A percentile compares a stretch with the other conserved stretches of the same genome.
phyloP scores from a whole-genome alignment of 2,113 vertebrate species.

The Alces alces region DNA sequence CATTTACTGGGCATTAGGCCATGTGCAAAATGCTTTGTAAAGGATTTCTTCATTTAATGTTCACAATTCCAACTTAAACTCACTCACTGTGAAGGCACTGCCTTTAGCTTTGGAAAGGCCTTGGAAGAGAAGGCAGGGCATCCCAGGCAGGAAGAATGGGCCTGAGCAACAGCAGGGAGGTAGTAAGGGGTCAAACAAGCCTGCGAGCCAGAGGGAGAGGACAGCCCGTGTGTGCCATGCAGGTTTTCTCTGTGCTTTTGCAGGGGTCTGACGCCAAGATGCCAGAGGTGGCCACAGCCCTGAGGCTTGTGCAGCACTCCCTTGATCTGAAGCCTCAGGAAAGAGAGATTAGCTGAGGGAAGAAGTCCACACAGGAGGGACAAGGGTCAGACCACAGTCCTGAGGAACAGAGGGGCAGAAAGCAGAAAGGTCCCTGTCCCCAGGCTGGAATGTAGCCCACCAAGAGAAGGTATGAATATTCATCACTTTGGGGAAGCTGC shows the following conservation, averaged over 20 bases:
- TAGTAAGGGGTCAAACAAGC: not conserved
- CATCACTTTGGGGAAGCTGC: not conserved
- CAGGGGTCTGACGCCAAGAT: not conserved
- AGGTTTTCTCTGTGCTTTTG: not conserved
- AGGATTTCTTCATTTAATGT: not conserved
- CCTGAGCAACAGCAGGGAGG: not conserved
- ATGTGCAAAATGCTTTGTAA: not conserved
- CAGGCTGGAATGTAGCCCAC: not conserved
- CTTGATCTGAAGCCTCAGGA: not conserved
- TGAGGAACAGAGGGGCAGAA: not conserved
- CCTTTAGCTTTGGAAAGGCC: not conserved
- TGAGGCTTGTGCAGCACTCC: not conserved
- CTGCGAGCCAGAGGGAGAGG: no score
- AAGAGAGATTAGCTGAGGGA: not conserved
- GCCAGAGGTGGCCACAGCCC: not conserved
- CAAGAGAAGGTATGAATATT: not conserved
- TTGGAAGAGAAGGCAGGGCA: not conserved
- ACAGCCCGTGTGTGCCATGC: fast-evolving
- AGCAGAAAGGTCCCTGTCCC: not conserved
- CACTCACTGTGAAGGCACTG: not conserved
- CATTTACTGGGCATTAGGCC: not conserved
- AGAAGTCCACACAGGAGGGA: not conserved
- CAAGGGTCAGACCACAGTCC: not conserved
- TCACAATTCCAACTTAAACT: not conserved
- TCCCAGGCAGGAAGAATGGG: no score